Base-by-base conservation (phyloP, 2,888 invertebrate genomes). In the Eilema depressum region DNA sequence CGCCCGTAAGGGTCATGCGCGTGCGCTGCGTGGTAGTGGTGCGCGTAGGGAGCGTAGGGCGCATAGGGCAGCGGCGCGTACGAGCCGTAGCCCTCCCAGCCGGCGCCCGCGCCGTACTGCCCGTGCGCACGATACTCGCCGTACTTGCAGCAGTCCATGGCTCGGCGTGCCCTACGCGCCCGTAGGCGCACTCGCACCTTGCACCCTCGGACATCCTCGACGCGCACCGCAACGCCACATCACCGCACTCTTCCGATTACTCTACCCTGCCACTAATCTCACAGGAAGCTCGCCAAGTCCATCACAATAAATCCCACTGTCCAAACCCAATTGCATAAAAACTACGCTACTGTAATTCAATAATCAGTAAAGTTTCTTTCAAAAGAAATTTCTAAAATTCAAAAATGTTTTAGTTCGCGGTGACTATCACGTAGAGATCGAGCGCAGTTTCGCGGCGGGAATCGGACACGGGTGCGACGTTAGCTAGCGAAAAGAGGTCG, bases 101-200 rank as follows among this genome's bases (percentile, higher is more conserved):
- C 85, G 83, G 86, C 85, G 82, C 83, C 81, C 77, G 85, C 86
- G 85, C 88, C 88, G 86, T 90, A 91, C 86, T 88, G 88, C 81
- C 87, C 90, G 85, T 86, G 89, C 88, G 86, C 91, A 86, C 94
- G 93, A 88, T 92, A 94, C 91, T 93, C 93, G 86, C 92, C 91
- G 93, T 94, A 95, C 89, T 94, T 93, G 91, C 95, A 95, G 91
- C 95, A 95, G 86, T 95, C 95, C 95, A 95, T 95, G 80, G 83
- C 85, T n/a, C 70, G 84, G 83, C 75, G 80, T 84, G 80, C 85
- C 83, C 91, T 91, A 93, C 89, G 92, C 89, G 82, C 90, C 90
- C 81, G 85, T 85, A 89, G 84, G 85, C 89, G 89, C 91, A 85
- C 88, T 80, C 86, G 88, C 87, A 85, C 78, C 80, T 84, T 83